Base-by-base conservation (phyloP, 1,140 invertebrate species). In the Papilio dardanus region DNA sequence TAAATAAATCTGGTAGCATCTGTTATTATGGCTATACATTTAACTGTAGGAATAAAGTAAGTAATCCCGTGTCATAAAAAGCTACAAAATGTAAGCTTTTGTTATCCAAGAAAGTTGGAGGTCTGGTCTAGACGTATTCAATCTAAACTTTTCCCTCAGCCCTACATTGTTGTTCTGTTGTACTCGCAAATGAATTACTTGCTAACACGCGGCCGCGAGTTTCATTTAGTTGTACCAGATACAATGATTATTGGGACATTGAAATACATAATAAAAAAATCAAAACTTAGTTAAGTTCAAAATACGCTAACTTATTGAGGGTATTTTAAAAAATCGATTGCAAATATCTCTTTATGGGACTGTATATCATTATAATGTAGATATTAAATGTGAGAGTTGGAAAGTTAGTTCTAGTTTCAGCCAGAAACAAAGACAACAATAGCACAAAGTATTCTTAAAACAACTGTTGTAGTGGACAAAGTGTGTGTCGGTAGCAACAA, bases 91-190 rank as follows among this genome's bases (percentile, higher is more conserved):
- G 7, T 28, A 62, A 28, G 24, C 21, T 62, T 62, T 62, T 28
- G 24, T 62, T 28, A 28, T 30, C 24, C 54, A 28, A 28, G 54
- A 62, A 62, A 62, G 21, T 62, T 62, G 3, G 12, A 14, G 54
- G 24, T 62, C 54, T 62, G 54, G 54, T 62, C 24, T 28, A 62
- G 54, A 62, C 54, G 24, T 62, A 62, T 62, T 62, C 54, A 30
- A 62, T 62, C 54, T 62, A 62, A 62, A 62, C 24, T 62, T 50
- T 62, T 62, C 12, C 54, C 14, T 24, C 24, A 1, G 24, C 21
- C 54, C 24, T 30, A 62, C 24, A 62, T 30, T 62, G 54, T 62
- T 28, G 54, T 62, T 62, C 54, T 62, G 54, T 62, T 62, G 24
- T 62, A 62, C 21, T 62, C 19, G 24, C 19, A 12, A 28, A 62